These are phyloP conservation scores for Aspidiotus rigidus DNA, from an alignment of 2,888 invertebrate genomes.

Conservation along the genomic window DNA sequence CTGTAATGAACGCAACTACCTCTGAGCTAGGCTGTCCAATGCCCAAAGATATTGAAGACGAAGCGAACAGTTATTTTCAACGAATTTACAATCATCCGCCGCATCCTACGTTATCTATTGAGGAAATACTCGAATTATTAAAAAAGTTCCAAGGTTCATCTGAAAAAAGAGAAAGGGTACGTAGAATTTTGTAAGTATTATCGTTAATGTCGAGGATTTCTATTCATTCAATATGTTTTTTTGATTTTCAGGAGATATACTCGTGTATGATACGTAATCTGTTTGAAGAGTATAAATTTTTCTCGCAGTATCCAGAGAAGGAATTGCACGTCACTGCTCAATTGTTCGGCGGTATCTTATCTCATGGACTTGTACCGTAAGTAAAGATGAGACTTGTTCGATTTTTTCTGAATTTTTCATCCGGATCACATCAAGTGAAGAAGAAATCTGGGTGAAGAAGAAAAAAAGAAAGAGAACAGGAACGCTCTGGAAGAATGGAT, in stretches of 20 bases:
- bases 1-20: slow-evolving; percentile 5
- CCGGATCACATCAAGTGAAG: no score
- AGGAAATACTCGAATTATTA: slow-evolving; percentile 90
- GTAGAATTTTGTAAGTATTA: slow-evolving; percentile 17
- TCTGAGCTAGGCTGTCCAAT: slow-evolving; percentile 48
- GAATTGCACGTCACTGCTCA: slow-evolving; percentile 96
- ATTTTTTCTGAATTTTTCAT: no score
- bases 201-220: not conserved
- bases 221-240: slow-evolving; percentile 15
- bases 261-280: slow-evolving; percentile 96
- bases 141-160: slow-evolving; percentile 90
- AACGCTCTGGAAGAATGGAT: no score
- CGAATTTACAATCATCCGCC: slow-evolving; percentile 97
- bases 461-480: no score
- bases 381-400: slow-evolving; percentile 25
- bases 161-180: slow-evolving; percentile 67
- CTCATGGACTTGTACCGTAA: slow-evolving; percentile 78
- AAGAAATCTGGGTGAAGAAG: no score
- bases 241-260: slow-evolving; percentile 56
- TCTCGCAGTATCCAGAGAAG: slow-evolving; percentile 96
- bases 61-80: slow-evolving; percentile 97
- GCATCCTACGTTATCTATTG: slow-evolving; percentile 83
- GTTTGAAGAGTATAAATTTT: slow-evolving; percentile 97
- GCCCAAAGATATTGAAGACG: slow-evolving; percentile 94
- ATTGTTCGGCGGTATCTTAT: slow-evolving; percentile 95